These are phyloP conservation scores for Chrysomela aeneicollis DNA, from an alignment of 2,888 invertebrate species.

Conservation along the genomic window DNA sequence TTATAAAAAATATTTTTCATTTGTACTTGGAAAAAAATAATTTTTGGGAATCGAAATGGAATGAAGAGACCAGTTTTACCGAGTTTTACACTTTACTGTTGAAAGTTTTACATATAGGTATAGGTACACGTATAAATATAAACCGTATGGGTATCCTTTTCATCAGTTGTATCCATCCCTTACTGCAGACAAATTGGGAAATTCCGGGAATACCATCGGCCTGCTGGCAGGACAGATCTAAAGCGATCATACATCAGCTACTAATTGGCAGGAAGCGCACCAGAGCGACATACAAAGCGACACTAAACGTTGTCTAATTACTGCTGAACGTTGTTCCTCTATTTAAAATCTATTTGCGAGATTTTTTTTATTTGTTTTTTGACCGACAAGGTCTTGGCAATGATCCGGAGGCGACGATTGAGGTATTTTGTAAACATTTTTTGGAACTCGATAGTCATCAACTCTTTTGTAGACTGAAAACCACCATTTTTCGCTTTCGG, in stretches of 20 bases:
- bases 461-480: no score
- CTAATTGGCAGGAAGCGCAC: slow-evolving; percentile 61
- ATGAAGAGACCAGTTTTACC: no score
- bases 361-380: slow-evolving; percentile 44
- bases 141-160: no score
- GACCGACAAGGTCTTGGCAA: slow-evolving; percentile 33
- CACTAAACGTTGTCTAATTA: slow-evolving; percentile 64
- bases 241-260: slow-evolving; percentile 60
- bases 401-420: slow-evolving; percentile 34
- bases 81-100: no score
- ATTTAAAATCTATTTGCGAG: slow-evolving; percentile 57
- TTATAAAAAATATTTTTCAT: no score
- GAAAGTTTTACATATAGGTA: no score
- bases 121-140: no score
- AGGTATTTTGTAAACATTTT: slow-evolving; percentile 34
- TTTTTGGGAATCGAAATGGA: no score
- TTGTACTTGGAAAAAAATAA: no score
- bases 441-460: background rate
- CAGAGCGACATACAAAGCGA: slow-evolving; percentile 61
- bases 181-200: slow-evolving; percentile 56
- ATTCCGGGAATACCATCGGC: slow-evolving; percentile 47
- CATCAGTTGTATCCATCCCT: background rate
- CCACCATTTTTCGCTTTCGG: no score
- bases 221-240: slow-evolving; percentile 38
- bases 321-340: slow-evolving; percentile 45